A percentile compares a stretch with the other conserved stretches of the same genome.
These are phyloP conservation scores for Pomatostomus ruficeps DNA, from an alignment of 2,113 vertebrate species.

Conservation along the genomic window DNA sequence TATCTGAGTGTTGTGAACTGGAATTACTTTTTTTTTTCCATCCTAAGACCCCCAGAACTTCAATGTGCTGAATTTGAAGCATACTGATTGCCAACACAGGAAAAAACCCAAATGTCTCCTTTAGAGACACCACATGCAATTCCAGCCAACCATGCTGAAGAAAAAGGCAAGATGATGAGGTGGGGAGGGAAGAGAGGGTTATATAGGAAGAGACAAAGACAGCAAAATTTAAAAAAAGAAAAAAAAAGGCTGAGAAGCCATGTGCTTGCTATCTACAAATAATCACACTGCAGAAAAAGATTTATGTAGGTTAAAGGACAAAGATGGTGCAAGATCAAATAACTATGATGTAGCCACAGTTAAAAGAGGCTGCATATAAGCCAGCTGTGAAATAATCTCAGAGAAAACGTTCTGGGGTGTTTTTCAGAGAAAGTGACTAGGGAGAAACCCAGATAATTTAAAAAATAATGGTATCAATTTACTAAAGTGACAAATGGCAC, in stretches of 20 bases:
- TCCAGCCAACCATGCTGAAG: not conserved
- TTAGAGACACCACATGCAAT: not conserved
- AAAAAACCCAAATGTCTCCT: fast-evolving
- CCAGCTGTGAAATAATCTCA: not conserved
- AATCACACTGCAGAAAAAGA: not conserved
- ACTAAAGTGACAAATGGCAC: not conserved
- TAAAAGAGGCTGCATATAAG: not conserved
- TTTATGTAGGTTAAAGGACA: not conserved
- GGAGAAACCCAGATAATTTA: not conserved
- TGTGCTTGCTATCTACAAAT: not conserved
- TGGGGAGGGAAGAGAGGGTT: not conserved
- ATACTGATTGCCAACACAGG: not conserved
- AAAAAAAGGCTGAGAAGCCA: not conserved
- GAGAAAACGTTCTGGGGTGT: not conserved
- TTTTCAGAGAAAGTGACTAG: not conserved
- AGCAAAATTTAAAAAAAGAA: not conserved
- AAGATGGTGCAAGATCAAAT: not conserved
- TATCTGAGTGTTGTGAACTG: not conserved
- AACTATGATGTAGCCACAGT: not conserved
- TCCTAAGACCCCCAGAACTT: not conserved
- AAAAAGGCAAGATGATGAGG: not conserved
- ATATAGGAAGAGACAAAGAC: not conserved
- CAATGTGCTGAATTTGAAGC: not conserved
- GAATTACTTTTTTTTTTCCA: not conserved
- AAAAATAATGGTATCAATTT: not conserved